phyloP scores from a whole-genome alignment of 2,888 invertebrate genomes.

The Myopa tessellatipennis region DNA sequence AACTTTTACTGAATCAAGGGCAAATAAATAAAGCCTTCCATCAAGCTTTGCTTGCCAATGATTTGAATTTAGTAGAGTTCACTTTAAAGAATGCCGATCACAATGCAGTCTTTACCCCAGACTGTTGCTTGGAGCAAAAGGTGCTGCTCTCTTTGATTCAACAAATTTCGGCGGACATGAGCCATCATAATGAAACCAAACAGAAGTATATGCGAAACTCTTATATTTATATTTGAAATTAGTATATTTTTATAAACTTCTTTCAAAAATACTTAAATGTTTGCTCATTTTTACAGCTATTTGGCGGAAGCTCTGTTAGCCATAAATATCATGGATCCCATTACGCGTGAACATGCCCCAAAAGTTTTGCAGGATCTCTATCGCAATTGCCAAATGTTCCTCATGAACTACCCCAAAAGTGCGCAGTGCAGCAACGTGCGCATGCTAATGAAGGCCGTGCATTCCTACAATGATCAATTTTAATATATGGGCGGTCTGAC shows the following conservation, averaged over 20 bases:
- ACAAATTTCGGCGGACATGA: conserved; percentile 91
- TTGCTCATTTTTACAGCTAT: conserved; percentile 74
- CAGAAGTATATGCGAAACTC: conserved; percentile 72
- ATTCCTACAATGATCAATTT: conserved; percentile 65
- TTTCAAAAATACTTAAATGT: neutral
- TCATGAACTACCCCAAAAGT: conserved; percentile 75
- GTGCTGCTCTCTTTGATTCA: conserved; percentile 93
- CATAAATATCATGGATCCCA: conserved; percentile 79
- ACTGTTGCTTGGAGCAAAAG: conserved; percentile 84
- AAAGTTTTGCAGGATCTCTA: conserved; percentile 81
- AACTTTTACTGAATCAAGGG: conserved; percentile 76
- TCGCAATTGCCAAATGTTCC: conserved; percentile 79
- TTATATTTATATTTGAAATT: neutral
- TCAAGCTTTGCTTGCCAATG: conserved; percentile 88
- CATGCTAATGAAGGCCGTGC: conserved; percentile 65
- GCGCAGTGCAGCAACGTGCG: conserved; percentile 70
- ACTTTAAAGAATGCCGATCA: conserved; percentile 89
- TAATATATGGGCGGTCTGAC: conserved; percentile 50
- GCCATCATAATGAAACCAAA: conserved; percentile 84
- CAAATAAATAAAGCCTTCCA: conserved; percentile 91
- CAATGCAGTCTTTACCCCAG: conserved; percentile 78
- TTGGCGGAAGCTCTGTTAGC: conserved; percentile 88
- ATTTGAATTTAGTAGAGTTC: conserved; percentile 86
- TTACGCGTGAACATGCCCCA: conserved; percentile 86
- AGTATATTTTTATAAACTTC: conserved; percentile 21